A percentile compares a stretch with the other conserved stretches of the same genome.
phyloP scores from a whole-genome alignment of 2,888 invertebrate genomes.

The Parelbella ahira region DNA sequence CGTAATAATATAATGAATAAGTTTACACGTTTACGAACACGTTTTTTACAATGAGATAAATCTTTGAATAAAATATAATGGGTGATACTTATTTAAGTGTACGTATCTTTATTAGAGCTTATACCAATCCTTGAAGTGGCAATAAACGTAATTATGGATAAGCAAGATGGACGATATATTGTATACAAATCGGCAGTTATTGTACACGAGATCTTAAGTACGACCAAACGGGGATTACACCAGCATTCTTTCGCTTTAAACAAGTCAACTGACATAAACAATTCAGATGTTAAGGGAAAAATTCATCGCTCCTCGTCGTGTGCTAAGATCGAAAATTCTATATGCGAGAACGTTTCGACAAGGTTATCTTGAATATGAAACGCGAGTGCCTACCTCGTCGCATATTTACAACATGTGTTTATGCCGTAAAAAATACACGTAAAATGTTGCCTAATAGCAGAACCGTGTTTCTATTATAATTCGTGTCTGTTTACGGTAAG shows the following conservation, averaged over 20 bases:
- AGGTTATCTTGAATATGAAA: slow-evolving; percentile 31
- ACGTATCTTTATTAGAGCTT: too few relatives aligned
- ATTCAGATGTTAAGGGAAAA: slow-evolving; percentile 43
- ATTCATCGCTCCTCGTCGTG: slow-evolving; percentile 39
- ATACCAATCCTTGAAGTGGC: too few relatives aligned
- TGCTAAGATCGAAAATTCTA: slow-evolving; percentile 41
- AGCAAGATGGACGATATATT: too few relatives aligned
- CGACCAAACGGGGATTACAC: slow-evolving; percentile 18
- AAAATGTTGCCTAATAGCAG: slow-evolving; percentile 11
- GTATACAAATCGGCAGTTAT: too few relatives aligned
- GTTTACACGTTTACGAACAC: too few relatives aligned
- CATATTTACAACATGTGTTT: slow-evolving; percentile 17
- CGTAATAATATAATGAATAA: too few relatives aligned
- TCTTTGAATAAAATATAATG: too few relatives aligned
- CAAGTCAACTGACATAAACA: slow-evolving; percentile 41
- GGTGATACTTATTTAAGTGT: too few relatives aligned
- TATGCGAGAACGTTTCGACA: slow-evolving; percentile 31
- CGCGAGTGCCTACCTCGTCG: slow-evolving; percentile 1
- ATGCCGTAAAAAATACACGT: slow-evolving; percentile 12
- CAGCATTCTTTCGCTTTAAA: slow-evolving; percentile 37
- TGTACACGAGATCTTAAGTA: neutral
- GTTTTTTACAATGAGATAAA: too few relatives aligned
- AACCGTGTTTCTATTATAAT: slow-evolving; percentile 8
- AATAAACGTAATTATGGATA: too few relatives aligned
- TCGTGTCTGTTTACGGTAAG: too few relatives aligned